Evolutionary conservation across 2,797 vertebrate species (phyloP).

Genomic region (Coluber constrictor): DNA sequence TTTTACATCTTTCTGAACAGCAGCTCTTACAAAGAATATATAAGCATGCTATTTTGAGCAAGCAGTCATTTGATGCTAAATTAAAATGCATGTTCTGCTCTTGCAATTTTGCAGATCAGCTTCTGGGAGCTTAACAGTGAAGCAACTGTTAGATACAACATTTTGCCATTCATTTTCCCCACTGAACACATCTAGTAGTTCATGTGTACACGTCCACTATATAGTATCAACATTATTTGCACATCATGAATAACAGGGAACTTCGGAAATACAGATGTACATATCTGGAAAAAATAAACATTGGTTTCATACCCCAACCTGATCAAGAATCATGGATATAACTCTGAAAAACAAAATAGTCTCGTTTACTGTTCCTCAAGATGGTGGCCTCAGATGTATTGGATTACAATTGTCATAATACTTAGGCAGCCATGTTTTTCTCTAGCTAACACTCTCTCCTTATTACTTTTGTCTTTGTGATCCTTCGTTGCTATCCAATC

Average conservation of each 20-base stretch:
- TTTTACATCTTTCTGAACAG: not conserved
- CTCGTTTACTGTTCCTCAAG: not conserved
- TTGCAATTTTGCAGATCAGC: not conserved
- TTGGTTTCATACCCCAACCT: not conserved
- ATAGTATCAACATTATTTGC: not conserved
- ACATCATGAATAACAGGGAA: not conserved
- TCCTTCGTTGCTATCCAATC: not conserved
- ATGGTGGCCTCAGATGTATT: not conserved
- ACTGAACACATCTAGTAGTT: not conserved
- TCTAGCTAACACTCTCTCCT: not conserved
- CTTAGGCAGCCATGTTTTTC: not conserved
- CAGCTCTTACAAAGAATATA: not conserved
- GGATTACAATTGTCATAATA: not conserved
- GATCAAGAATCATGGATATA: not conserved
- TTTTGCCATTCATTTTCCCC: not conserved
- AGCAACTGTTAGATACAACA: not conserved
- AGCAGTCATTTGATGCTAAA: not conserved
- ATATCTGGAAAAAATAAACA: not conserved
- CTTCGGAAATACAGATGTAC: not conserved
- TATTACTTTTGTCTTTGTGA: not conserved
- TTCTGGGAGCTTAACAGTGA: not conserved
- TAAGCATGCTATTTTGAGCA: not conserved
- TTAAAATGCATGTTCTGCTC: not conserved
- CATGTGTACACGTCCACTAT: not conserved
- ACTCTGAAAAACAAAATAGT: not conserved